Conservation (phyloP, 2,888 invertebrate genomes). For the Drosophila rubida region DNA sequence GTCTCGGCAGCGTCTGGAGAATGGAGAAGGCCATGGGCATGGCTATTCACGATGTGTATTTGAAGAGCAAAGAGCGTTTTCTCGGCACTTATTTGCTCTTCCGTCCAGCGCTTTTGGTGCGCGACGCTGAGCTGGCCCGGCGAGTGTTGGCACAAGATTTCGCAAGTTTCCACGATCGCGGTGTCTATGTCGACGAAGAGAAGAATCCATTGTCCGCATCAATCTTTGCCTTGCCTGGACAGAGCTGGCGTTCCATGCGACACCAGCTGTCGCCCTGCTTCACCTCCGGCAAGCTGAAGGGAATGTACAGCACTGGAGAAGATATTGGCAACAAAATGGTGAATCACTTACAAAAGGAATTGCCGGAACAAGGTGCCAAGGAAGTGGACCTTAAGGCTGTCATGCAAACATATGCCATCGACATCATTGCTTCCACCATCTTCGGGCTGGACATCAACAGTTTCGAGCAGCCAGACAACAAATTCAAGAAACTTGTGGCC, state of each 20-base stretch:
- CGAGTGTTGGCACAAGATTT: constrained; percentile 88
- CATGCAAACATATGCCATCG: constrained; percentile 82
- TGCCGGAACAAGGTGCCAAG: constrained; percentile 74
- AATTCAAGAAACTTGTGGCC: constrained; percentile 73
- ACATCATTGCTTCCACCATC: constrained; percentile 85
- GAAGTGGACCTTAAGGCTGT: constrained; percentile 85
- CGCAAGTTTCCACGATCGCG: constrained; percentile 88
- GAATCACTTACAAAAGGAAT: constrained; percentile 82
- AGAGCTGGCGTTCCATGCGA: constrained; percentile 88
- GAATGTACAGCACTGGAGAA: constrained; percentile 87
- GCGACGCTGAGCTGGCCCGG: constrained; percentile 88
- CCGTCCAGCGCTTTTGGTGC: constrained; percentile 87
- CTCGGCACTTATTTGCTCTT: constrained; percentile 88
- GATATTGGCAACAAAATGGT: constrained; percentile 86
- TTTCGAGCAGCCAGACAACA: constrained; percentile 80
- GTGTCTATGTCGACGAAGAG: constrained; percentile 87
- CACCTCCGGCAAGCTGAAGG: constrained; percentile 88
- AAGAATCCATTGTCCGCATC: constrained; percentile 87
- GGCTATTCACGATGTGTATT: constrained; percentile 87
- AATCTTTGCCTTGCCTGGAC: constrained; percentile 77
- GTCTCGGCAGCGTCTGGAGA: constrained; percentile 86
- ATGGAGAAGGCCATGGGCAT: constrained; percentile 87
- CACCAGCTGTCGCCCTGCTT: constrained; percentile 88
- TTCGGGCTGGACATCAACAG: constrained; percentile 85
- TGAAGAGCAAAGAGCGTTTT: constrained; percentile 80